phyloP scores from a whole-genome alignment of 1,140 invertebrate species.

The Platyura marginata region DNA sequence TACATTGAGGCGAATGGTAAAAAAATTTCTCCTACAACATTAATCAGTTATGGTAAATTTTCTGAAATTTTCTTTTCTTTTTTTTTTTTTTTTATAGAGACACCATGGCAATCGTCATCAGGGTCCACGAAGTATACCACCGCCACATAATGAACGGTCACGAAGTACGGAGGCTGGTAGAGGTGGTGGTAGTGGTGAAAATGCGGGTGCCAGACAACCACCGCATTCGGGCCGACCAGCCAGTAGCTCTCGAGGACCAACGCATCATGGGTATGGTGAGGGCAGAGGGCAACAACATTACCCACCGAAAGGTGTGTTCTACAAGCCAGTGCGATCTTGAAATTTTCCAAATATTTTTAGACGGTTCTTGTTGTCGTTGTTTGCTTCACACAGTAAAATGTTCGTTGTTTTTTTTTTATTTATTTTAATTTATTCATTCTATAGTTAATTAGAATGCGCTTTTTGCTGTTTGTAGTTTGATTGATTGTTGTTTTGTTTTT shows the following conservation, averaged over 20 bases:
- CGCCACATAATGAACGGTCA: slow-evolving; percentile 11
- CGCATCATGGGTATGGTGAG: slow-evolving; percentile 13
- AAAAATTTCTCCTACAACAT: no score
- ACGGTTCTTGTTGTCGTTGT: background rate
- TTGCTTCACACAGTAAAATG: background rate
- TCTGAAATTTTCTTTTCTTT: slow-evolving; percentile 4
- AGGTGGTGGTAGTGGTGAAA: slow-evolving; percentile 14
- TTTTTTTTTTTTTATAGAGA: slow-evolving; percentile 18
- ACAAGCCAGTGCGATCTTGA: slow-evolving; percentile 3
- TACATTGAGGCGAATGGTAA: slow-evolving; percentile 65
- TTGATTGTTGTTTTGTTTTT: no score
- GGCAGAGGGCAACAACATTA: slow-evolving; percentile 39
- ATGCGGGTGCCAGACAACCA: slow-evolving; percentile 13
- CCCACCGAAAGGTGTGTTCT: slow-evolving; percentile 41
- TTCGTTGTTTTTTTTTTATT: background rate
- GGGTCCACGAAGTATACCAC: slow-evolving; percentile 32
- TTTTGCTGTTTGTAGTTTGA: no score
- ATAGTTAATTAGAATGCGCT: no score
- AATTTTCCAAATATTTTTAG: background rate
- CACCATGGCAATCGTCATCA: slow-evolving; percentile 25
- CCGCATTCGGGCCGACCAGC: slow-evolving; percentile 8
- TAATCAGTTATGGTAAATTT: slow-evolving; percentile 4
- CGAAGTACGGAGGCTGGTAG: background rate
- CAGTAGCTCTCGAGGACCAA: slow-evolving; percentile 20
- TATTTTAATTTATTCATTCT: no score